phyloP scores from a whole-genome alignment of 2,888 invertebrate species.

The Drosophila dives region DNA sequence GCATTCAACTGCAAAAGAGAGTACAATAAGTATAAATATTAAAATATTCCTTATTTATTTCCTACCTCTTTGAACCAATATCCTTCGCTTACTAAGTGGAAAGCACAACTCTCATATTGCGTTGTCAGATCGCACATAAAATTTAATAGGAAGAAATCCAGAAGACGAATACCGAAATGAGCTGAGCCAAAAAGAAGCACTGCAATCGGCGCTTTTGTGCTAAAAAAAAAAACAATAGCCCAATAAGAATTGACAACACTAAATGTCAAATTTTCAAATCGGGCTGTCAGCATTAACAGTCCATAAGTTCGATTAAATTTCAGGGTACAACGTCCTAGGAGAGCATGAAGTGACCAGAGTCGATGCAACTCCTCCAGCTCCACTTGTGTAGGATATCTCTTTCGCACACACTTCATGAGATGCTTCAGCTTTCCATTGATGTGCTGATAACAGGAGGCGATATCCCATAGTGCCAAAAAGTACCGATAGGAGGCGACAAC shows the following conservation, averaged over 20 bases:
- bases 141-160: slow-evolving; percentile 58
- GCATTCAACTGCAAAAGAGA: slow-evolving; percentile 37
- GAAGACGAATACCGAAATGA: not conserved
- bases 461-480: slow-evolving; percentile 58
- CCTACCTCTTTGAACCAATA: slow-evolving; percentile 25
- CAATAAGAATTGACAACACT: slow-evolving; percentile 35
- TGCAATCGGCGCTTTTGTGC: not conserved
- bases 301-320: slow-evolving; percentile 40
- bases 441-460: slow-evolving; percentile 38
- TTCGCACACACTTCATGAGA: not conserved
- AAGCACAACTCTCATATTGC: slow-evolving; percentile 30
- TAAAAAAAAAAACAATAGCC: slow-evolving; percentile 38
- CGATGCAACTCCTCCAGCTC: slow-evolving; percentile 31
- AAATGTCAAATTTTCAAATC: slow-evolving; percentile 40
- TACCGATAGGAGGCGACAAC: slow-evolving; percentile 45
- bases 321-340: slow-evolving; percentile 22
- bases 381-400: not conserved
- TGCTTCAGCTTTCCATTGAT: slow-evolving; percentile 37
- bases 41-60: not conserved
- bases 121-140: slow-evolving; percentile 47
- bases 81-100: slow-evolving; percentile 8
- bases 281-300: slow-evolving; percentile 41
- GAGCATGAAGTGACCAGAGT: slow-evolving; percentile 50
- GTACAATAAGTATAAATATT: not conserved
- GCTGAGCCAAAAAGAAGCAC: not conserved